These are phyloP conservation scores for Eupithecia pulchellata DNA, from an alignment of 2,888 invertebrate species.

Conservation along the genomic window DNA sequence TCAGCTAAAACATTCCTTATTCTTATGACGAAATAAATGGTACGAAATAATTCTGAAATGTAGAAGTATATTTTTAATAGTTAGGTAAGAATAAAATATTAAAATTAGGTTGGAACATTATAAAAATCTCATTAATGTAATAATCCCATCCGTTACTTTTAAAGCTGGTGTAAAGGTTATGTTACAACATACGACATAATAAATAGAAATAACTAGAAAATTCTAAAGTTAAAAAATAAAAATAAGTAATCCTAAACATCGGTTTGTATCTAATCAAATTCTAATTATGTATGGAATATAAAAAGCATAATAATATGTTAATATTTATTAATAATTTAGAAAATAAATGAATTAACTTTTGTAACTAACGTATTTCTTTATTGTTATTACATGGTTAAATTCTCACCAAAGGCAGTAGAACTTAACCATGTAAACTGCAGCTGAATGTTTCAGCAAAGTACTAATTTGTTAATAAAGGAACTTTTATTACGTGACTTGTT, in stretches of 20 bases:
- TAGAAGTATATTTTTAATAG: background rate
- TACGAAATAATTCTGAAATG: background rate
- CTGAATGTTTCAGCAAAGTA: conserved; percentile 69
- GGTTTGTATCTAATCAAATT: conserved; percentile 2
- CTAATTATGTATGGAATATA: conserved; percentile 43
- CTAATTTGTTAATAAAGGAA: conserved; percentile 84
- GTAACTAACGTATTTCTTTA: conserved; percentile 76
- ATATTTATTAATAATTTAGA: conserved; percentile 81
- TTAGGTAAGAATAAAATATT: background rate
- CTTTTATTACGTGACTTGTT: conserved; percentile 65
- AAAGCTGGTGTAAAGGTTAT: conserved; percentile 24
- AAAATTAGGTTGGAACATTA: background rate
- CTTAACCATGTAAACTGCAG: conserved; percentile 58
- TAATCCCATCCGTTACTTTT: conserved; percentile 2
- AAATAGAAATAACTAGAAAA: background rate
- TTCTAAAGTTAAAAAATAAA: background rate
- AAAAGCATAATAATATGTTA: conserved; percentile 77
- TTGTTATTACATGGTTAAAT: conserved; percentile 70
- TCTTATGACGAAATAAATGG: background rate
- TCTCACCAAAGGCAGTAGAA: conserved; percentile 49
- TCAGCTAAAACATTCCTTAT: background rate
- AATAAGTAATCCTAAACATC: background rate
- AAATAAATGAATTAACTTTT: conserved; percentile 67
- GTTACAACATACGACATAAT: background rate
- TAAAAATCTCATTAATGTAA: background rate